Conservation (phyloP, 2,888 invertebrate genomes). For the Arenicola marina region DNA sequence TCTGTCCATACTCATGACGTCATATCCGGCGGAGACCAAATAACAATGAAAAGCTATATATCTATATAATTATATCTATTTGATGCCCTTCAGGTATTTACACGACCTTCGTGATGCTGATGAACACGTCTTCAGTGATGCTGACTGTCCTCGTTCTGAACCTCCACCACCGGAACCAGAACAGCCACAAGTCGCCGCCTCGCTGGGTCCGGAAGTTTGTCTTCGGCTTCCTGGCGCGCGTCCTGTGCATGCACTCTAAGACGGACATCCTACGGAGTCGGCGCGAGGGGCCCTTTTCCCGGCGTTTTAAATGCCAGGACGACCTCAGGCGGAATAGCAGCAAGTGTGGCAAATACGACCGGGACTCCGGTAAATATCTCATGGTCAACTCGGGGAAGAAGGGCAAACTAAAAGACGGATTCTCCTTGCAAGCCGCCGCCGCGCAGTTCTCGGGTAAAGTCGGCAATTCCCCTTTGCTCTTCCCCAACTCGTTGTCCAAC, state of each 20-base stretch:
- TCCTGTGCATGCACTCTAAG: constrained; percentile 33
- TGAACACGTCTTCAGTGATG: constrained; percentile 60
- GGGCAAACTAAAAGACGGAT: not conserved
- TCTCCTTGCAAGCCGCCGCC: not conserved
- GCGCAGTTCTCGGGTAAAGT: constrained; percentile 1
- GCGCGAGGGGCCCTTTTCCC: too few species aligned
- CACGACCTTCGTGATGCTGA: constrained; percentile 61
- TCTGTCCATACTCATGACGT: too few species aligned
- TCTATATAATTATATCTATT: too few species aligned
- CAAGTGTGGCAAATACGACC: not conserved
- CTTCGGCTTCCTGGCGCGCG: constrained; percentile 38
- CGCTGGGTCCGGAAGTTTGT: constrained; percentile 44
- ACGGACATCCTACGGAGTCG: not conserved
- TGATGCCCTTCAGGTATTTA: constrained; percentile 58
- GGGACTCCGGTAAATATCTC: not conserved
- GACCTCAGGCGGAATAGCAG: not conserved
- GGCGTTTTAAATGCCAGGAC: not conserved
- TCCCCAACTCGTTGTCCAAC: not conserved
- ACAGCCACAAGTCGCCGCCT: constrained; percentile 44
- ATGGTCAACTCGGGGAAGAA: not conserved
- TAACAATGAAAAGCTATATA: too few species aligned
- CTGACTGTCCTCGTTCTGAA: constrained; percentile 62
- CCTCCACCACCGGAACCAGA: constrained; percentile 50
- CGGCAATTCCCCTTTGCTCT: not conserved
- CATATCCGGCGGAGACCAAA: too few species aligned